phyloP scores from a whole-genome alignment of 2,888 invertebrate genomes.

The Bombylius major region DNA sequence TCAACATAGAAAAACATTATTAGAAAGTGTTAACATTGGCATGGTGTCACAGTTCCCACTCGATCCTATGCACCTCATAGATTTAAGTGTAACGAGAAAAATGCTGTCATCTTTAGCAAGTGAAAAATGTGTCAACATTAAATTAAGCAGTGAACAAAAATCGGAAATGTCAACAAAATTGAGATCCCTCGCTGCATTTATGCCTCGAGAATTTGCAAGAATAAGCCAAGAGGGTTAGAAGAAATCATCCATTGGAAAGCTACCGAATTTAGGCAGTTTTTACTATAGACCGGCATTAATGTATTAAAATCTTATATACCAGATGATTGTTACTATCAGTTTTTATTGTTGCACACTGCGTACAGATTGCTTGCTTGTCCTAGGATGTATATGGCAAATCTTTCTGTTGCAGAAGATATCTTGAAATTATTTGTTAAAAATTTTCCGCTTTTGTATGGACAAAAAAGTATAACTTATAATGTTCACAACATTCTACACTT shows the following conservation, averaged over 20 bases:
- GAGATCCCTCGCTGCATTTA: not conserved
- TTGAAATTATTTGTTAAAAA: conserved; percentile 10
- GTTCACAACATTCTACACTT: conserved; percentile 12
- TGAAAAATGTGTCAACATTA: not conserved
- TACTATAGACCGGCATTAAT: conserved; percentile 9
- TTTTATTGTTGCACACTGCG: conserved; percentile 7
- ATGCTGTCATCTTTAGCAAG: not conserved
- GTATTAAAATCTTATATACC: conserved; percentile 7
- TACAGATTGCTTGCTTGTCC: conserved; percentile 7
- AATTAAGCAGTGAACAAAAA: not conserved
- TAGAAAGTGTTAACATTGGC: conserved; percentile 2
- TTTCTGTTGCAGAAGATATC: conserved; percentile 3
- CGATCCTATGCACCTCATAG: conserved; percentile 2
- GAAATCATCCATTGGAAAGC: conserved; percentile 10
- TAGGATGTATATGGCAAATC: conserved; percentile 4
- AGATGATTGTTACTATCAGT: conserved; percentile 9
- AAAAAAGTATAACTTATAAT: conserved; percentile 10
- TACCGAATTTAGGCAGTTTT: conserved; percentile 10
- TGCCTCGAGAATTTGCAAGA: conserved; percentile 10
- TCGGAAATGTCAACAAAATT: not conserved
- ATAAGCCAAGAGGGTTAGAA: conserved; percentile 10
- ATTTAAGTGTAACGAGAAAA: conserved; percentile 1
- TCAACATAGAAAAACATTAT: not conserved
- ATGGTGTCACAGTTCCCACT: conserved; percentile 2
- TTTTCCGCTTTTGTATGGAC: conserved; percentile 11